A percentile compares a stretch with the other conserved stretches of the same genome.
These are phyloP conservation scores for Simalia tracyae DNA, from an alignment of 2,797 vertebrate genomes.

Conservation along the genomic window DNA sequence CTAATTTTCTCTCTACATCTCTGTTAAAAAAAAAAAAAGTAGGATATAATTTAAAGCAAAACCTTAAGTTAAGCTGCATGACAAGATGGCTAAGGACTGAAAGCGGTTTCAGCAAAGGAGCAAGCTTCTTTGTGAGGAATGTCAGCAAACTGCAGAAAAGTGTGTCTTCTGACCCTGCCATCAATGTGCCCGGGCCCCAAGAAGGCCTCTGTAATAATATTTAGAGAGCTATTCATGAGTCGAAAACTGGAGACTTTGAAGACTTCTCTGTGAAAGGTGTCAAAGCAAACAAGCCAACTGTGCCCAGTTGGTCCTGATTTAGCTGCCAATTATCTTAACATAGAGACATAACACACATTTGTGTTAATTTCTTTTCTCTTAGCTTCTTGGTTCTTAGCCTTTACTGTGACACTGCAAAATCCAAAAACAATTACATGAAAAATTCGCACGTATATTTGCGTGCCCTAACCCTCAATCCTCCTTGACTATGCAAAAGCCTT, in stretches of 20 bases:
- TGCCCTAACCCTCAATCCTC: no score
- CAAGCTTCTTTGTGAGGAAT: background rate
- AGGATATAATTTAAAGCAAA: no score
- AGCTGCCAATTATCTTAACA: background rate
- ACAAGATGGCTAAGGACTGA: background rate
- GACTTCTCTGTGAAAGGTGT: background rate
- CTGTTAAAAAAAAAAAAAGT: no score
- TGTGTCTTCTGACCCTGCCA: background rate
- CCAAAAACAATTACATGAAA: no score
- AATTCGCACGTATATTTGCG: no score
- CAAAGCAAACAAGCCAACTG: background rate
- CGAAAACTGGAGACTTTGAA: background rate
- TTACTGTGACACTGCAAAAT: no score
- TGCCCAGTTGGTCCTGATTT: background rate
- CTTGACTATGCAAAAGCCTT: no score
- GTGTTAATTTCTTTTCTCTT: no score
- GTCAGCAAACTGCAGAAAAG: background rate
- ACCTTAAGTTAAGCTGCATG: background rate
- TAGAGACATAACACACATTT: no score
- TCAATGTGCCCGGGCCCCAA: background rate
- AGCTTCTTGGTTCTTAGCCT: no score
- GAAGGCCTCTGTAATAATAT: background rate
- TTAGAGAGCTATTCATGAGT: background rate
- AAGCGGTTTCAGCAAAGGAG: background rate
- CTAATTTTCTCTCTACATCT: background rate